Percentiles rank a stretch among this genome's conserved stretches.
Conservation (phyloP, 92 coral and sea anemone genomes). For the Hydrozoanthus gracilis region DNA sequence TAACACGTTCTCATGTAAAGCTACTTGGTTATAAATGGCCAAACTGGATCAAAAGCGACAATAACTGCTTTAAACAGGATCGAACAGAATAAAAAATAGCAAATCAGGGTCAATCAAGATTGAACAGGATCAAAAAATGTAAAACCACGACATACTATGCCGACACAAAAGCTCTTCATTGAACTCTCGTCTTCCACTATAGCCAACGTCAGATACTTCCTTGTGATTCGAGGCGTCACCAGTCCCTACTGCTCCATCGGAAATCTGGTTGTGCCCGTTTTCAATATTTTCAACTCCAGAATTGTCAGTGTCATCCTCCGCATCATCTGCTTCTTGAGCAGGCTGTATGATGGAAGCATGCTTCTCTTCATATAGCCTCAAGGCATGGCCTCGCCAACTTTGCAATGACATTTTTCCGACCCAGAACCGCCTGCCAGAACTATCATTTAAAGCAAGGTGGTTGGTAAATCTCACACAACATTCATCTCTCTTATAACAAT, state of each 20-base stretch:
- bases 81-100: too few relatives aligned
- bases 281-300: constrained; percentile 38
- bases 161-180: constrained; percentile 93
- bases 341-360: constrained; percentile 51
- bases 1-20: too few relatives aligned
- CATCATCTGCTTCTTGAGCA: constrained; percentile 30
- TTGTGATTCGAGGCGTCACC: constrained; percentile 53
- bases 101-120: too few relatives aligned
- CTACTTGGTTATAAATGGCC: too few relatives aligned
- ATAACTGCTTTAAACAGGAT: too few relatives aligned
- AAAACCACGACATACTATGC: constrained; percentile 71
- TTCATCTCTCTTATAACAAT: too few relatives aligned
- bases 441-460: background rate
- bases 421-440: constrained; percentile 76
- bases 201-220: constrained; percentile 28
- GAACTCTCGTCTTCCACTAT: constrained; percentile 54
- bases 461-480: too few relatives aligned
- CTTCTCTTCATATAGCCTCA: constrained; percentile 35
- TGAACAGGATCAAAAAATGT: too few relatives aligned
- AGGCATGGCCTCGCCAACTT: constrained; percentile 88
- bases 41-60: too few relatives aligned
- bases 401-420: constrained; percentile 81
- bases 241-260: background rate
- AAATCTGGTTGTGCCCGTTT: background rate
- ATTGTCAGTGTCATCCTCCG: constrained; percentile 45